A percentile compares a stretch with the other conserved stretches of the same genome.
phyloP scores from a whole-genome alignment of 2,888 invertebrate genomes.

The Eulithis prunata region DNA sequence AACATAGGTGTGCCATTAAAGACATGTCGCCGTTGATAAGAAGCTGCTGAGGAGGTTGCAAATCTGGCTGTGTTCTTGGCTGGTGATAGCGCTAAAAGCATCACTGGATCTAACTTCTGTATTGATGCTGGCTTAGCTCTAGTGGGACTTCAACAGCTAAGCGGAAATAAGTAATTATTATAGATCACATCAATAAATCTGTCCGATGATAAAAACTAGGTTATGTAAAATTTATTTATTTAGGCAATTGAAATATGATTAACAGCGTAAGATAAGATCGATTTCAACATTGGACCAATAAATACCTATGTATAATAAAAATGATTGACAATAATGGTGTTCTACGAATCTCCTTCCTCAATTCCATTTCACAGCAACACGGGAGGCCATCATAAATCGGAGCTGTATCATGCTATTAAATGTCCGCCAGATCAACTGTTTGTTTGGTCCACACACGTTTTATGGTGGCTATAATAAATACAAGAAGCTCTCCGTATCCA shows the following conservation, averaged over 20 bases:
- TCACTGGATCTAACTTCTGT: constrained; percentile 49
- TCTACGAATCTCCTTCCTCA: constrained; percentile 27
- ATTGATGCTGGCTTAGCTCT: constrained; percentile 15
- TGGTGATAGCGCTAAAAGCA: constrained; percentile 56
- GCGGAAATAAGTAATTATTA: not conserved
- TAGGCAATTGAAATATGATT: constrained; percentile 1
- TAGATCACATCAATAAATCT: not conserved
- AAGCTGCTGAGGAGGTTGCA: no score
- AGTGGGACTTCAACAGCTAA: not conserved
- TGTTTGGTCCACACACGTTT: constrained; percentile 46
- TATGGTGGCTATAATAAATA: constrained; percentile 51
- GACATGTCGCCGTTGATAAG: no score
- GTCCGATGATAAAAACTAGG: no score
- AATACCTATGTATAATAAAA: constrained; percentile 11
- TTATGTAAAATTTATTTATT: no score
- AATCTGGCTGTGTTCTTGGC: constrained; percentile 16
- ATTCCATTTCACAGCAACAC: constrained; percentile 35
- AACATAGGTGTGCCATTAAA: no score
- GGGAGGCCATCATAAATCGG: constrained; percentile 42
- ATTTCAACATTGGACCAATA: constrained; percentile 11
- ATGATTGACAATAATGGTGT: constrained; percentile 28
- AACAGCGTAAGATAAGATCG: not conserved
- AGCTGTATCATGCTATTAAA: constrained; percentile 40
- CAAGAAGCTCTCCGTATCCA: constrained; percentile 51
- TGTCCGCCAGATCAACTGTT: constrained; percentile 43